These are phyloP conservation scores for Urechis unicinctus DNA, from an alignment of 2,888 invertebrate genomes.

Conservation along the genomic window DNA sequence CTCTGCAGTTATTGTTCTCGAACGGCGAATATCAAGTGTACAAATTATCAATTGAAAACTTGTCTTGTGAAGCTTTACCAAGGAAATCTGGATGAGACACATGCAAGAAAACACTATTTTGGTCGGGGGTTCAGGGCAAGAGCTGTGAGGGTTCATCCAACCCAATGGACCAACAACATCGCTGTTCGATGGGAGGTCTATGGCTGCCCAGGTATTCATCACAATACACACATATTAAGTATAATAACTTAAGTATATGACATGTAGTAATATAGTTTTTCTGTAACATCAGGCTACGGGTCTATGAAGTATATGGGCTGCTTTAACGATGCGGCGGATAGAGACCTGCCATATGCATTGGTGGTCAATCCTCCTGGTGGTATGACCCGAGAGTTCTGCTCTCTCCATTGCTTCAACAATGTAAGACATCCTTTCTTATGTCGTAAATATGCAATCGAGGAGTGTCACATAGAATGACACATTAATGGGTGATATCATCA, in stretches of 20 bases:
- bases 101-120: slow-evolving; percentile 30
- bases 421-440: too few species aligned
- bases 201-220: slow-evolving; percentile 31
- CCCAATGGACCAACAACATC: slow-evolving; percentile 24
- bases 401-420: slow-evolving; percentile 7
- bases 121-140: slow-evolving; percentile 23
- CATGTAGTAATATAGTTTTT: neutral
- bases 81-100: slow-evolving; percentile 29
- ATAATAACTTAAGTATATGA: neutral
- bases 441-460: too few species aligned
- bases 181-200: slow-evolving; percentile 35
- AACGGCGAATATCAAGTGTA: too few species aligned
- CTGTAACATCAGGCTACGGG: neutral
- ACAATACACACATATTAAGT: neutral
- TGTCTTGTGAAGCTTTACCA: slow-evolving; percentile 23
- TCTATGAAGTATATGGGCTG: slow-evolving; percentile 25
- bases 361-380: slow-evolving; percentile 26
- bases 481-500: too few species aligned
- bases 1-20: too few species aligned
- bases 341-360: slow-evolving; percentile 31
- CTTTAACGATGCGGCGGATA: slow-evolving; percentile 26
- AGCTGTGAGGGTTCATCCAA: slow-evolving; percentile 29
- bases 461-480: too few species aligned
- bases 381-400: slow-evolving; percentile 16
- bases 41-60: too few species aligned